phyloP scores from a whole-genome alignment of 1,140 invertebrate genomes.

The Venturia canescens region DNA sequence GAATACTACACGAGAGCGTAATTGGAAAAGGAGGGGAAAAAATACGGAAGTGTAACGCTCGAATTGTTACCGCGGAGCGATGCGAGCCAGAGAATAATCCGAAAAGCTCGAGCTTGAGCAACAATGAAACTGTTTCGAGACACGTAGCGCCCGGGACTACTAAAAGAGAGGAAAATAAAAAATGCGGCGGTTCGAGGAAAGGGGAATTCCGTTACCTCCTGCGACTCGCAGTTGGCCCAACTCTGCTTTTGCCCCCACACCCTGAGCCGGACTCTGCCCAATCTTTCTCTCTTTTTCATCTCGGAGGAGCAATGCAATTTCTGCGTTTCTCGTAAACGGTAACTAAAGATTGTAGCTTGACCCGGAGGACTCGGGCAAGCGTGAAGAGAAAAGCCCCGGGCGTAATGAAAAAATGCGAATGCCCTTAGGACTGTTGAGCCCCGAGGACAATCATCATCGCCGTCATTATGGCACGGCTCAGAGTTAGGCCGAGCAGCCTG shows the following conservation, averaged over 20 bases:
- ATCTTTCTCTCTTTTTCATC: background rate
- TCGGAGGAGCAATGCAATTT: background rate
- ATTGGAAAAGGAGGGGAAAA: background rate
- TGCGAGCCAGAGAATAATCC: background rate
- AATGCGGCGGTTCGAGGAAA: background rate
- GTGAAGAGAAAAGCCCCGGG: background rate
- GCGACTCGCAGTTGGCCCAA: background rate
- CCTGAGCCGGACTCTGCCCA: too few relatives aligned
- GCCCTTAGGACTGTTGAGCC: background rate
- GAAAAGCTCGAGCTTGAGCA: constrained; percentile 1
- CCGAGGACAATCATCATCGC: background rate
- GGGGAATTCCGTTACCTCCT: constrained; percentile 1
- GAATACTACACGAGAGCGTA: background rate
- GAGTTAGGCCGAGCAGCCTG: background rate
- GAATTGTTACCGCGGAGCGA: background rate
- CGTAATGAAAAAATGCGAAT: constrained; percentile 15
- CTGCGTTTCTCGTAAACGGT: background rate
- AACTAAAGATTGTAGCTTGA: background rate
- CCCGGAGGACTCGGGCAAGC: background rate
- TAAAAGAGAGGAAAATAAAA: background rate
- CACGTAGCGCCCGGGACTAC: background rate
- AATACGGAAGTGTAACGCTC: background rate
- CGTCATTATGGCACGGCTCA: background rate
- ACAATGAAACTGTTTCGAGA: background rate
- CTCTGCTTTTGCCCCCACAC: too few relatives aligned